Base-by-base conservation (phyloP, 2,797 vertebrate species). In the Tauraco hartlaubi region DNA sequence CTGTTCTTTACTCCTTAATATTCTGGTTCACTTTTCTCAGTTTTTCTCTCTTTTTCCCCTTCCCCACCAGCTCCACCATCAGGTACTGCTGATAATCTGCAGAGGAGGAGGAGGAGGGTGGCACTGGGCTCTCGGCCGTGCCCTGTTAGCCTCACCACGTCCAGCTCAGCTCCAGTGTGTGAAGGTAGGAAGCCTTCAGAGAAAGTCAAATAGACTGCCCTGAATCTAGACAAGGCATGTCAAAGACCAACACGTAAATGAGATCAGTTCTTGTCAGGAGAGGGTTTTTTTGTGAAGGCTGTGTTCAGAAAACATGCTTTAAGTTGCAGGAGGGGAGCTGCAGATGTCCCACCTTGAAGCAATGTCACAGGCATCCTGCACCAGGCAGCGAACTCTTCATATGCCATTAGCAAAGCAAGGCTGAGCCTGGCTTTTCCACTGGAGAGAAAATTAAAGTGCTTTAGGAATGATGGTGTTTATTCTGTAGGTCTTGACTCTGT, bases 1-100 rank as follows among this genome's bases (percentile, higher is more conserved):
- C 85, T 78, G 94, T 91, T 84, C 89, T 96, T 91, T 75, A 82
- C 80, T 94, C 86, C 88, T 83, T 78, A 90, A 92, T 89, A 54
- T 62, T 29, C 29, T n/a, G 23, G 55, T 72, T 69, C 2, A 5
- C 69, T 92, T 93, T 94, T 86, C 76, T 92, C 48, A 37, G 33
- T 67, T 91, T 89, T 54, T 84, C 56, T 73, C 82, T 77, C 44
- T 76, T 91, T 37, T 46, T 23, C 56, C 37, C 37, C 59, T 52
- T 93, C 62, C 37, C 61, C 2, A 9, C 22, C 37, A 59, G 55
- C 63, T 80, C 69, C 3, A 1, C 15, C 44, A 44, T 35, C 48
- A 72, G 82, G 43, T 90, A 68, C 61, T 62, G 69, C 56, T 37
- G 61, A 12, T 31, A 48, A n/a, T 3, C 7, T 11, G 51, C 2